Percentiles rank a stretch among this genome's conserved stretches.
Evolutionary conservation across 2,797 vertebrate genomes (phyloP).

Genomic region (Artibeus lituratus): DNA sequence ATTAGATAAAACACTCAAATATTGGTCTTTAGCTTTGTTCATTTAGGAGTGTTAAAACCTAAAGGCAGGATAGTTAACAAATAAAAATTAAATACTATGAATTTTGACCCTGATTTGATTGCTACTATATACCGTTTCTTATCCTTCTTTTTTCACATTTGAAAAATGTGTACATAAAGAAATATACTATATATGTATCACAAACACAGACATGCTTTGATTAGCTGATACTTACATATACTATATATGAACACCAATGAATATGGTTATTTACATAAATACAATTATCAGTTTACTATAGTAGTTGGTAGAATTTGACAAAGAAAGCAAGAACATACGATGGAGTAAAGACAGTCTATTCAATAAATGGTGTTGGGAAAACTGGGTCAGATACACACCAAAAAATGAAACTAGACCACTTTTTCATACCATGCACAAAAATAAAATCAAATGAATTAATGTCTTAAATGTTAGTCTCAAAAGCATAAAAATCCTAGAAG

Average conservation of each 20-base stretch:
- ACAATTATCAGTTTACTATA: neutral
- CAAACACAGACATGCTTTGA: neutral
- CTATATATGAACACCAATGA: neutral
- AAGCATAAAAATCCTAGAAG: neutral
- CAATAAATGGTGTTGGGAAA: neutral
- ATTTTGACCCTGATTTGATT: neutral
- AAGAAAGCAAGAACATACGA: neutral
- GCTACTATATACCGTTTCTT: neutral
- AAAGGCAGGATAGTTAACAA: neutral
- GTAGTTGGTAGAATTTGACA: neutral
- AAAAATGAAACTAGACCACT: neutral
- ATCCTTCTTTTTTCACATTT: neutral
- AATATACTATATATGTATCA: neutral
- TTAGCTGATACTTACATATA: neutral
- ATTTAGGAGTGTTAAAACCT: neutral
- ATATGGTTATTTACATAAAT: neutral
- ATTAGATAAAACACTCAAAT: neutral
- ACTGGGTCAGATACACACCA: too few species aligned
- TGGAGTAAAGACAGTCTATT: neutral
- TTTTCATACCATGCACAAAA: neutral
- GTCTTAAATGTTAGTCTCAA: neutral
- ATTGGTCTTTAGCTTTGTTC: neutral
- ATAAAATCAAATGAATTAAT: neutral
- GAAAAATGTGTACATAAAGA: neutral
- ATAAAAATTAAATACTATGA: neutral